A percentile compares a stretch with the other conserved stretches of the same genome.
phyloP scores from a whole-genome alignment of 64 coral and sea anemone species.

The Actinia tenebrosa region DNA sequence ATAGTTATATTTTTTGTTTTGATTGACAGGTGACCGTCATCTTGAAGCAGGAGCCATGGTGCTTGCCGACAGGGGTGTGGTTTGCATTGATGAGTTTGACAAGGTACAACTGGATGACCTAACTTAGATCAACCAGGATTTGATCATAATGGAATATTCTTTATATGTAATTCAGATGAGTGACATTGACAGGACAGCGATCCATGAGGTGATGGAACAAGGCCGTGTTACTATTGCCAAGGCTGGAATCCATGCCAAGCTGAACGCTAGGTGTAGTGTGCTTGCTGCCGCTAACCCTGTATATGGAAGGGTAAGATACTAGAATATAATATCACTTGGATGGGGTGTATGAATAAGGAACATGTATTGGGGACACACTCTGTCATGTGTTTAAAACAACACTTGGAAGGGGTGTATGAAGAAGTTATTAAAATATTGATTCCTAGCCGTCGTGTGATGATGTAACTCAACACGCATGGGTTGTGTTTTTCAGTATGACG shows the following conservation, averaged over 20 bases:
- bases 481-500: slow-evolving; percentile 66
- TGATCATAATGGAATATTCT: background rate
- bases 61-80: slow-evolving; percentile 82
- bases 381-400: no score
- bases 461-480: background rate
- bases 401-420: no score
- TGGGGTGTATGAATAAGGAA: no score
- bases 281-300: slow-evolving; percentile 98
- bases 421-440: no score
- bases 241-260: slow-evolving; percentile 97
- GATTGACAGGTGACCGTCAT: slow-evolving; percentile 67
- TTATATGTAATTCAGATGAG: slow-evolving; percentile 60
- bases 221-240: slow-evolving; percentile 96
- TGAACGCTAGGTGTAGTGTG: slow-evolving; percentile 93
- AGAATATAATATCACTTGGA: background rate
- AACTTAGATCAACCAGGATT: background rate
- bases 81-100: slow-evolving; percentile 88
- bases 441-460: no score
- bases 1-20: no score
- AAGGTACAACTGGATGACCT: slow-evolving; percentile 25
- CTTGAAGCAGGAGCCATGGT: slow-evolving; percentile 96
- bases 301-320: slow-evolving; percentile 76
- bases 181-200: slow-evolving; percentile 96
- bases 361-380: no score
- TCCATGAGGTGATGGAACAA: slow-evolving; percentile 98